phyloP scores from a whole-genome alignment of 1,140 invertebrate genomes.

The Micrasema minimum region DNA sequence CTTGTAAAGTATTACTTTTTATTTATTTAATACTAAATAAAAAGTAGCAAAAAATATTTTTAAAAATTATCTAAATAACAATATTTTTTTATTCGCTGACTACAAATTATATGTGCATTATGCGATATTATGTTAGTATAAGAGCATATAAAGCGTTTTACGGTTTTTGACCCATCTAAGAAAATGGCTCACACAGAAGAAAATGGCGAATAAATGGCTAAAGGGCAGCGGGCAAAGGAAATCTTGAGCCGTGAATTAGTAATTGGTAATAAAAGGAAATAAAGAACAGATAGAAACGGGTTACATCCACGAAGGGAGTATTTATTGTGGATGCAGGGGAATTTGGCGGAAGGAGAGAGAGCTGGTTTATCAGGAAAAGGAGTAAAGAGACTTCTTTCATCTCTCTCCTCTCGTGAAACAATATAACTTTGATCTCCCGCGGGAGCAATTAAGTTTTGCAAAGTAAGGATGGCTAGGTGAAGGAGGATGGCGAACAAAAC shows the following conservation, averaged over 20 bases:
- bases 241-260: constrained; percentile 27
- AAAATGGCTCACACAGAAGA: neutral
- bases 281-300: constrained; percentile 35
- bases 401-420: constrained; percentile 43
- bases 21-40: too few relatives aligned
- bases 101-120: too few relatives aligned
- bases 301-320: constrained; percentile 22
- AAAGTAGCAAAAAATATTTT: too few relatives aligned
- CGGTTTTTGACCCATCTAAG: neutral
- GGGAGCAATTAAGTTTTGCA: constrained; percentile 53
- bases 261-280: constrained; percentile 32
- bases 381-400: constrained; percentile 12
- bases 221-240: constrained; percentile 25
- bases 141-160: too few relatives aligned
- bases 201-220: constrained; percentile 26
- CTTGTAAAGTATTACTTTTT: too few relatives aligned
- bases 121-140: too few relatives aligned
- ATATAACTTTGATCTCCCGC: constrained; percentile 52
- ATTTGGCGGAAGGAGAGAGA: constrained; percentile 16
- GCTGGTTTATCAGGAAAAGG: constrained; percentile 4
- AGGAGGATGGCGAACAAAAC: constrained; percentile 42
- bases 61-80: too few relatives aligned
- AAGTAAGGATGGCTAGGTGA: constrained; percentile 44
- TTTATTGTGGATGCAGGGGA: constrained; percentile 10
- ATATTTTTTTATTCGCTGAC: too few relatives aligned